Conservation (phyloP, 2,797 vertebrate species). For the Sciurus vulgaris region DNA sequence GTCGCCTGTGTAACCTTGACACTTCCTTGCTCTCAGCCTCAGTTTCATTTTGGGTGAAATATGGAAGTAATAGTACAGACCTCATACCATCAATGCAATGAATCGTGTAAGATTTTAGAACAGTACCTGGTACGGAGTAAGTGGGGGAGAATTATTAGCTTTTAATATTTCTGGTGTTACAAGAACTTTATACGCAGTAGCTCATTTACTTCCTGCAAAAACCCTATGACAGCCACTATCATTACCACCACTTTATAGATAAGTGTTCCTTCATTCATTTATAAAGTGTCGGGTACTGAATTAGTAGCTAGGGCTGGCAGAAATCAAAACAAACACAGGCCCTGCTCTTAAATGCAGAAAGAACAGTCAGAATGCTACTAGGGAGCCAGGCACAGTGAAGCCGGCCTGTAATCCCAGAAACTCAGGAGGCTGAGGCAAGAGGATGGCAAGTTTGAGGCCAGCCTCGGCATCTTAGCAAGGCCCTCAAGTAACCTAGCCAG, state of each 20-base stretch:
- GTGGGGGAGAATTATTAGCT: neutral
- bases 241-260: neutral
- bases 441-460: too few relatives aligned
- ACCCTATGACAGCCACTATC: neutral
- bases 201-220: conserved; percentile 16
- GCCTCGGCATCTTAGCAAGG: too few relatives aligned
- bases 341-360: neutral
- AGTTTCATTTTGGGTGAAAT: neutral
- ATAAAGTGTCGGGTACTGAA: neutral
- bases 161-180: neutral
- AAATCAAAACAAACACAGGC: neutral
- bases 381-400: too few relatives aligned
- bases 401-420: too few relatives aligned
- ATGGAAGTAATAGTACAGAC: neutral
- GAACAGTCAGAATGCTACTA: neutral
- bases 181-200: neutral
- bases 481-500: too few relatives aligned
- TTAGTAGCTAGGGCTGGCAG: neutral
- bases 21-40: neutral
- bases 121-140: neutral
- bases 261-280: neutral
- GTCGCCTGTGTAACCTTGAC: neutral
- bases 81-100: neutral
- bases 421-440: too few relatives aligned
- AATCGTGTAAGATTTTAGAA: neutral